These are phyloP conservation scores for Xenopus tropicalis DNA, from an alignment of 2,113 vertebrate species.

Conservation along the genomic window UCB_Xtro_10.0 CM004444.2:38221501-38222000, in stretches of 20 bases:
- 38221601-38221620: not conserved
- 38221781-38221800: not conserved
- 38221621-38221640: not conserved
- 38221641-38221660: not conserved
- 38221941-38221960: not conserved
- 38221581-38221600: not conserved
- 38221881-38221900: not conserved
- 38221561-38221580: slow-evolving; percentile 48
- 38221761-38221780: not conserved
- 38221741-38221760: not conserved
- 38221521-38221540: too few relatives aligned
- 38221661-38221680: slow-evolving; percentile 37
- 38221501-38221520: too few relatives aligned
- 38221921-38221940: not conserved
- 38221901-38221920: not conserved
- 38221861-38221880: not conserved
- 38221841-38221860: not conserved
- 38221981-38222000: not conserved
- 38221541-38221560: slow-evolving; percentile 1
- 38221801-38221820: not conserved
- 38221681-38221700: not conserved
- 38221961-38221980: not conserved
- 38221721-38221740: not conserved
- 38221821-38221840: not conserved
- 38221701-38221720: not conserved